These are phyloP conservation scores for Apodemia duryi DNA, from an alignment of 2,888 invertebrate species.

Conservation along the genomic window DNA sequence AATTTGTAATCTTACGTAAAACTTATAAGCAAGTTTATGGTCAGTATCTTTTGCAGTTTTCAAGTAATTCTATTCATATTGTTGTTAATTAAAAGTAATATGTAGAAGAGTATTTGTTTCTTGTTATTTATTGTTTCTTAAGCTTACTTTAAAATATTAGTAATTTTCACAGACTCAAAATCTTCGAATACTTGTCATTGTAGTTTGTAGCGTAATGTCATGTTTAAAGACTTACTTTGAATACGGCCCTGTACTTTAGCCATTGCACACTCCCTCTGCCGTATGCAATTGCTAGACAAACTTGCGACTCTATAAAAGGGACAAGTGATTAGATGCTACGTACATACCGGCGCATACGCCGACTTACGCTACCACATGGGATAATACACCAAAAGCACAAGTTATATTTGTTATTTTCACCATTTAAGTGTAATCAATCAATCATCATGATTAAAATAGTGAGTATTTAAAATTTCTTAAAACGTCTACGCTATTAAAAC, in stretches of 20 bases:
- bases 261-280: constrained; percentile 64
- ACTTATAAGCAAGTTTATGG: no score
- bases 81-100: no score
- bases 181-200: no score
- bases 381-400: constrained; percentile 40
- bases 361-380: constrained; percentile 57
- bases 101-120: no score
- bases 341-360: constrained; percentile 67
- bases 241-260: constrained; percentile 58
- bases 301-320: constrained; percentile 76
- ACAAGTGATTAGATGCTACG: constrained; percentile 71
- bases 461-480: constrained; percentile 36
- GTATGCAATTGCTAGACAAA: constrained; percentile 72
- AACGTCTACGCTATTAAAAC: not conserved
- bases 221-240: constrained; percentile 29
- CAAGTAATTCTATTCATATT: no score
- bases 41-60: no score
- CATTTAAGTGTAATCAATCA: constrained; percentile 29
- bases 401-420: constrained; percentile 23
- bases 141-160: no score
- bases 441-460: constrained; percentile 50
- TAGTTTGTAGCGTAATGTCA: no score
- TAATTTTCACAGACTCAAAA: no score
- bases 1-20: no score
- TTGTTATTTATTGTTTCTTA: no score